phyloP scores from a whole-genome alignment of 2,797 vertebrate species.

The Leptoclinus maculatus region DNA sequence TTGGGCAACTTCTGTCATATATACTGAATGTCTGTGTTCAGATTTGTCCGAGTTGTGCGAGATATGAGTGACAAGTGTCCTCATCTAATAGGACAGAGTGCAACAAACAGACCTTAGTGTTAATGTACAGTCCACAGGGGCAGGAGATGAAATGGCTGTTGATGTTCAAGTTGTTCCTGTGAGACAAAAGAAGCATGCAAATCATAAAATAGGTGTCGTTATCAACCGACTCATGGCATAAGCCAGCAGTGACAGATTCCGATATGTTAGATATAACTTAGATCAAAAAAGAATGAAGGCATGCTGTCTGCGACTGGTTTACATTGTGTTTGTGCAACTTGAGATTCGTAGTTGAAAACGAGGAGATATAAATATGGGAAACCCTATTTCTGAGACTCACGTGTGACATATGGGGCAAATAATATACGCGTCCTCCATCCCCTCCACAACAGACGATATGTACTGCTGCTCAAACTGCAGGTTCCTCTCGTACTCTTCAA shows the following conservation, averaged over 20 bases:
- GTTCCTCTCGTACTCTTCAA: constrained; percentile 89
- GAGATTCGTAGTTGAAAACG: background rate
- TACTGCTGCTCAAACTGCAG: constrained; percentile 89
- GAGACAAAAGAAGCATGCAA: constrained; percentile 36
- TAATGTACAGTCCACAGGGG: constrained; percentile 90
- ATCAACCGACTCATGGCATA: background rate
- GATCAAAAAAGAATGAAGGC: background rate
- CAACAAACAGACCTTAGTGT: constrained; percentile 83
- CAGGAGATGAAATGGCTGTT: constrained; percentile 85
- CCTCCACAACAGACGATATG: constrained; percentile 86
- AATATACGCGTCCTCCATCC: constrained; percentile 82
- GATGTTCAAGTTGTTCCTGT: constrained; percentile 89
- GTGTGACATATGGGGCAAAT: constrained; percentile 91
- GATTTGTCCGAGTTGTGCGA: background rate
- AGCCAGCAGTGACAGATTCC: background rate
- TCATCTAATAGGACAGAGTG: background rate
- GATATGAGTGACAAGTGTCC: too few relatives aligned
- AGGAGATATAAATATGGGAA: background rate
- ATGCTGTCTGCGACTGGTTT: background rate
- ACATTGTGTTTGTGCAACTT: background rate
- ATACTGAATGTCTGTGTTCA: background rate
- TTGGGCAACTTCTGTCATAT: background rate
- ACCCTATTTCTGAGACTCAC: constrained; percentile 78
- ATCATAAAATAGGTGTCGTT: background rate
- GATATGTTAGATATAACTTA: too few relatives aligned